Evolutionary conservation across 2,797 vertebrate species (phyloP), one percentile per base, ranked within the genome.

Genomic region (Pygocentrus nattereri): DNA sequence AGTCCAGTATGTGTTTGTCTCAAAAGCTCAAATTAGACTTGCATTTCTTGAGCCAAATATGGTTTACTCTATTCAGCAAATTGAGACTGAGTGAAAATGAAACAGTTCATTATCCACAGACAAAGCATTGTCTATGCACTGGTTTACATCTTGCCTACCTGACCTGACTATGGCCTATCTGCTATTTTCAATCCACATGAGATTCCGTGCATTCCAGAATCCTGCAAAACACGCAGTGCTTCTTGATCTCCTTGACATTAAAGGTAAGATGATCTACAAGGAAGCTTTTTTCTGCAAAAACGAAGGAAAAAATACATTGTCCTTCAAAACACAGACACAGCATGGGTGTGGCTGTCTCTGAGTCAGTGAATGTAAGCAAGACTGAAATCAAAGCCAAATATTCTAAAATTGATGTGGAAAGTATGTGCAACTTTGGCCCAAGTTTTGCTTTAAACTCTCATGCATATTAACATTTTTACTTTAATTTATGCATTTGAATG

Each of bases 321-420:
- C 31, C 59, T 74, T 79, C 21, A 59, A 49, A 50, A 52, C 69
- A 72, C 44, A 27, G 4, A 71, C 49, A 49, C 16, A n/a, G 18
- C 31, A 19, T 70, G 52, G 18, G n/a, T 41, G 62, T 56, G 31
- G 49, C n/a, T 54, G n/a, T 78, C 67, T 34, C 27, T 79, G 47
- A 68, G 8, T 15, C 23, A 27, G 30, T 44, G 54, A 59, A 3
- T 58, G 44, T 10, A 23, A 34, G 18, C 23, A 12, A 52, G 8
- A 27, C 34, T 70, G 41, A 52, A 50, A 71, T 21, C 25, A 8
- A 31, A 71, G 69, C 54, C 5, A 19, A 50, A 12, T 13, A 21
- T 30, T 11, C 5, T 19, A 38, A 38, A 67, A 41, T 41, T 67
- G 10, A 34, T 67, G 19, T 38, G 38, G 1, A n/a, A 10, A n/a